Conservation (phyloP, 2,797 vertebrate species). For the Malurus splendens region DNA sequence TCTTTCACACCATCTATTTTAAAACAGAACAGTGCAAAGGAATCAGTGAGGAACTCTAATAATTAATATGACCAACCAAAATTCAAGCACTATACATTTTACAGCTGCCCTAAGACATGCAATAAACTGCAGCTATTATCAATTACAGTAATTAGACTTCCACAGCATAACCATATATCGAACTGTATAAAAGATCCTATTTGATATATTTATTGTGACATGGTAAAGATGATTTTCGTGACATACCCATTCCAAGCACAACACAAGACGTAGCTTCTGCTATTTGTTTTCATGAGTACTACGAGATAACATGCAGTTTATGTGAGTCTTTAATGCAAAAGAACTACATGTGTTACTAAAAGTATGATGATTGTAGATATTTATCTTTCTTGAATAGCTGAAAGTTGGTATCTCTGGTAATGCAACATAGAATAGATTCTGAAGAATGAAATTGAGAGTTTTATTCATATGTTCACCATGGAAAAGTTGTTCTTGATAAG, state of each 20-base stretch:
- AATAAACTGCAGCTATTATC: neutral
- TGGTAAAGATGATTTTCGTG: neutral
- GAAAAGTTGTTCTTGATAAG: neutral
- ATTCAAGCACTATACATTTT: neutral
- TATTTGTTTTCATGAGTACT: neutral
- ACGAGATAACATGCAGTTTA: neutral
- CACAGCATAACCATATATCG: neutral
- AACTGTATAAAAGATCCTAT: neutral
- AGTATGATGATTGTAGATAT: neutral
- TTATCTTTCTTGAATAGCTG: neutral
- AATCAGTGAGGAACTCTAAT: neutral
- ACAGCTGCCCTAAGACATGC: neutral
- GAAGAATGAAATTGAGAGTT: neutral
- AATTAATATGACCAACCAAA: neutral
- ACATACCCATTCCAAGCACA: neutral
- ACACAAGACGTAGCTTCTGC: neutral
- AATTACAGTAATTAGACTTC: slow-evolving; percentile 1
- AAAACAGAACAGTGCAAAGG: neutral
- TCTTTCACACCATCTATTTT: slow-evolving; percentile 4
- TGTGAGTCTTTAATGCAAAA: neutral
- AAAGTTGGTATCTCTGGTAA: neutral
- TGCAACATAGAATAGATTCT: neutral
- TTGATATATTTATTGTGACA: neutral
- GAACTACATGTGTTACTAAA: neutral
- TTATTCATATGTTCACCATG: neutral